These are phyloP conservation scores for Morpho helenor DNA, from an alignment of 2,888 invertebrate genomes.

Conservation along the genomic window DNA sequence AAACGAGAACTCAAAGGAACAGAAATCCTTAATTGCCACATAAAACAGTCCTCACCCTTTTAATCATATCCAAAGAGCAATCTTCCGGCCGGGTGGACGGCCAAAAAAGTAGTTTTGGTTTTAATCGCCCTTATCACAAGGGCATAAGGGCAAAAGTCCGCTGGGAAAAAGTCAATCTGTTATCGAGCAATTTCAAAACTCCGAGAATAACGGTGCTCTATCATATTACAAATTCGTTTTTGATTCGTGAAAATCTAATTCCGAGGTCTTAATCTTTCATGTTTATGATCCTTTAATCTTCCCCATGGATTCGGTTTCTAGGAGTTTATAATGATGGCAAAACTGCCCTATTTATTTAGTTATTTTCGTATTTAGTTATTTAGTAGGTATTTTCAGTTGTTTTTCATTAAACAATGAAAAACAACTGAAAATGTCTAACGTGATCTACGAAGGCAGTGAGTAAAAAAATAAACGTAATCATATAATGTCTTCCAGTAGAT, in stretches of 20 bases:
- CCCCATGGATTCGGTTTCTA: slow-evolving; percentile 21
- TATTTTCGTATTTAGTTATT: no score
- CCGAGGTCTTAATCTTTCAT: slow-evolving; percentile 50
- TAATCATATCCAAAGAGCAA: slow-evolving; percentile 76
- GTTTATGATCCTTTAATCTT: slow-evolving; percentile 54
- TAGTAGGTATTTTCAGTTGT: no score
- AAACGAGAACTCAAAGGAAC: slow-evolving; percentile 53
- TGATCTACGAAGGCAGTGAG: background rate
- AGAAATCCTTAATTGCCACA: slow-evolving; percentile 71
- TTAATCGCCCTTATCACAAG: slow-evolving; percentile 32
- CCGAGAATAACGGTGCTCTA: slow-evolving; percentile 63
- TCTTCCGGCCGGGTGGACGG: slow-evolving; percentile 71
- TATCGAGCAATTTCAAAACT: slow-evolving; percentile 59
- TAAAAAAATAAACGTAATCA: no score
- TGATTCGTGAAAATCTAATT: slow-evolving; percentile 73
- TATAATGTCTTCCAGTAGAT: no score
- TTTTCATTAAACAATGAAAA: background rate
- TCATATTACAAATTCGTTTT: slow-evolving; percentile 72
- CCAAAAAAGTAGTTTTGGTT: slow-evolving; percentile 34
- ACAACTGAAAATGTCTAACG: slow-evolving; percentile 1
- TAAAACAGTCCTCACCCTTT: slow-evolving; percentile 76
- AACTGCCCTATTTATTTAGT: no score
- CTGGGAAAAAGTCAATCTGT: slow-evolving; percentile 33
- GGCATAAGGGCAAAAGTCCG: slow-evolving; percentile 39
- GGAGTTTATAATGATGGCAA: slow-evolving; percentile 20